Percentiles rank a stretch among this genome's conserved stretches.
phyloP scores from a whole-genome alignment of 1,140 invertebrate species.

The Orussus abietinus region DNA sequence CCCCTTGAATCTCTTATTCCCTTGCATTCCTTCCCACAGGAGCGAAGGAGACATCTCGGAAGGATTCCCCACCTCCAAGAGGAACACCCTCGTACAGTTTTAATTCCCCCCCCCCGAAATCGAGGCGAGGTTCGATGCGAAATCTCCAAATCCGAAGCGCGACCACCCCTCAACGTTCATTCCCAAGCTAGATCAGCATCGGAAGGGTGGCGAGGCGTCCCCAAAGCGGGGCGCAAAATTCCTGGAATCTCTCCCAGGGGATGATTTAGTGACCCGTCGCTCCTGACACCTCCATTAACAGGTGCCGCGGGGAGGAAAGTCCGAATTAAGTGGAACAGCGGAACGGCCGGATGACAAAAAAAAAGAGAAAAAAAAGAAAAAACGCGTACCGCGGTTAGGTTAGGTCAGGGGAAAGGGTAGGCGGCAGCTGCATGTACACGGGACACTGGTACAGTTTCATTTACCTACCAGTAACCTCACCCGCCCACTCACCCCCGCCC shows the following conservation, averaged over 20 bases:
- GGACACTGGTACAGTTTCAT: conserved; percentile 30
- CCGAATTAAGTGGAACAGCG: too few species aligned
- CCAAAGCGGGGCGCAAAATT: not conserved
- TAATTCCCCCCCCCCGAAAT: too few species aligned
- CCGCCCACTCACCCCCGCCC: conserved; percentile 11
- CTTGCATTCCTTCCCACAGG: not conserved
- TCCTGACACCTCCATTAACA: conserved; percentile 20
- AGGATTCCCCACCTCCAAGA: too few species aligned
- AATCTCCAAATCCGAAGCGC: too few species aligned
- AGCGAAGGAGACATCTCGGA: too few species aligned
- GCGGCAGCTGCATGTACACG: conserved; percentile 24
- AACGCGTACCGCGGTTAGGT: conserved; percentile 22
- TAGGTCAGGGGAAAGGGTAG: conserved; percentile 17
- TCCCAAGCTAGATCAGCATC: too few species aligned
- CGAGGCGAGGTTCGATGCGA: too few species aligned
- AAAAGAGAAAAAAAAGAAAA: conserved; percentile 26
- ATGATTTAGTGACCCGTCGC: not conserved
- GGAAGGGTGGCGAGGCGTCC: too few species aligned
- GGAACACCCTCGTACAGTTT: too few species aligned
- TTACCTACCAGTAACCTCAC: conserved; percentile 33
- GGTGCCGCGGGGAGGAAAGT: conserved; percentile 25
- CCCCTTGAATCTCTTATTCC: conserved; percentile 16
- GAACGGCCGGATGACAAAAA: too few species aligned
- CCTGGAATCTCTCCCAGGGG: not conserved
- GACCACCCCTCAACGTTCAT: too few species aligned